These are phyloP conservation scores for Sebastiscus albofasciatus DNA, from an alignment of 2,797 vertebrate genomes.

Conservation along the genomic window DNA sequence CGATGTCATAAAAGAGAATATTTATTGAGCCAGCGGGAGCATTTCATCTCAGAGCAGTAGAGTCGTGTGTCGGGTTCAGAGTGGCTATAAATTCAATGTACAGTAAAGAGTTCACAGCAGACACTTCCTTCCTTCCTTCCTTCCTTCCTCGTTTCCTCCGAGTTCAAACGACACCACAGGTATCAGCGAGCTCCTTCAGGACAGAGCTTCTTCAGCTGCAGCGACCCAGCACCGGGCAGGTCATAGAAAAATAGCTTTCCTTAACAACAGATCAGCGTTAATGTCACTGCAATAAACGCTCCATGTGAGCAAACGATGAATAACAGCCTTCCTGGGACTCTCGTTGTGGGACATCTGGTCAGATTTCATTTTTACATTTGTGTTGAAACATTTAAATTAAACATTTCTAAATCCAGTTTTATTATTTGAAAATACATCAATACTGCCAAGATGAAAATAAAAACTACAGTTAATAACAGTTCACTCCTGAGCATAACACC, in stretches of 20 bases:
- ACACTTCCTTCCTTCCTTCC: neutral
- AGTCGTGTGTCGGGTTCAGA: constrained; percentile 13
- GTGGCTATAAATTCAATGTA: constrained; percentile 20
- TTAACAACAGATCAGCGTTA: neutral
- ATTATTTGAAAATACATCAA: neutral
- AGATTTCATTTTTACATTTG: neutral
- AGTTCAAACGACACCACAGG: neutral
- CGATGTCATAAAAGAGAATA: neutral
- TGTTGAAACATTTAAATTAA: neutral
- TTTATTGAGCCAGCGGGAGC: constrained; percentile 55
- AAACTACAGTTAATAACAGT: neutral
- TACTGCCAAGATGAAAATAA: neutral
- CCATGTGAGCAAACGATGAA: neutral
- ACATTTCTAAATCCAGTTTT: neutral
- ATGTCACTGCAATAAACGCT: neutral
- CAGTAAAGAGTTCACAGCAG: constrained; percentile 31
- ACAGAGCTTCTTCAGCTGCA: constrained; percentile 2
- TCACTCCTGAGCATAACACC: neutral
- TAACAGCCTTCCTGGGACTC: constrained; percentile 3
- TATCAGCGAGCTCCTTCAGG: neutral
- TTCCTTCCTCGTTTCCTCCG: neutral
- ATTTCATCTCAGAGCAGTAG: constrained; percentile 36
- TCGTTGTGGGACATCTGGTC: neutral
- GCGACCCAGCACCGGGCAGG: constrained; percentile 29
- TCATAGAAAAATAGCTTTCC: constrained; percentile 44